A percentile compares a stretch with the other conserved stretches of the same genome.
These are phyloP conservation scores for Branchinecta sandiegonensis DNA, from an alignment of 2,888 invertebrate species.

Conservation along the genomic window DNA sequence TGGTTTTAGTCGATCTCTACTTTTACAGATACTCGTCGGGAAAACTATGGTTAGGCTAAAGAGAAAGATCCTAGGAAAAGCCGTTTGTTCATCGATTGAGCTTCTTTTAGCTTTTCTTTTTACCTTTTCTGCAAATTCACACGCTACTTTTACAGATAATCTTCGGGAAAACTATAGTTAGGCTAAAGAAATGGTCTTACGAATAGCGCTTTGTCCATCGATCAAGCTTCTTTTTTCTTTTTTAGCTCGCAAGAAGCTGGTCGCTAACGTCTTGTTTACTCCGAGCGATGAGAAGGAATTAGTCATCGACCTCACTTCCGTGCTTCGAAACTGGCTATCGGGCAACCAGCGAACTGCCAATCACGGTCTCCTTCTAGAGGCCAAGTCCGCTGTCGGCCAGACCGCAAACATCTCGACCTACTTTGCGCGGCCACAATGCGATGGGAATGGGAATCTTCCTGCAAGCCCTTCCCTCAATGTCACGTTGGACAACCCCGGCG, in stretches of 20 bases:
- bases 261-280: background rate
- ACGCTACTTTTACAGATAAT: no score
- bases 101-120: no score
- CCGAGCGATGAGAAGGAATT: background rate
- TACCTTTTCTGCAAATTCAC: no score
- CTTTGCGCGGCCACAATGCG: background rate
- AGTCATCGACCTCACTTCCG: conserved; percentile 6
- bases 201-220: no score
- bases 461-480: background rate
- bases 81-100: no score
- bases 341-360: conserved; percentile 13
- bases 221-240: background rate
- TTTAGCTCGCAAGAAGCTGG: conserved; percentile 2
- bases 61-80: no score
- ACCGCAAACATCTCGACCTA: background rate
- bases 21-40: no score
- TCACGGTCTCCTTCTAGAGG: background rate
- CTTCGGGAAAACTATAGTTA: no score
- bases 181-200: no score
- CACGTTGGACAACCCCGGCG: background rate
- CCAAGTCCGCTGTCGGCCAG: background rate
- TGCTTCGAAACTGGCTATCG: background rate
- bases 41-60: no score
- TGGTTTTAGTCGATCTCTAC: no score
- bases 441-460: background rate